Conservation (phyloP, 2,797 vertebrate species). For the Sebastes reedi region DNA sequence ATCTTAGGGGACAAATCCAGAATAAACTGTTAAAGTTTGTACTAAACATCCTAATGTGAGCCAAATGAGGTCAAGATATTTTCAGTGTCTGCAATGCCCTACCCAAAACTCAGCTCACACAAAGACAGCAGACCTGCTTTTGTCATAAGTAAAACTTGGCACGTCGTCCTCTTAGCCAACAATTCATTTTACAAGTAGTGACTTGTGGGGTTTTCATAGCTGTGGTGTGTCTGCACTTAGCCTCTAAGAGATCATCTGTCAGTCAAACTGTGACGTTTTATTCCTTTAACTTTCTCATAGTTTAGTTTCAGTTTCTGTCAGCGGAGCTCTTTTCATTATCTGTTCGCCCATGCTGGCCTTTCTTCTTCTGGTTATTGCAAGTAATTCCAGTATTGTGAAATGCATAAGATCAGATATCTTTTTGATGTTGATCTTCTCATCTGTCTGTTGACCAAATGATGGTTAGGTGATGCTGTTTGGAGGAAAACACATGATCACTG, state of each 20-base stretch:
- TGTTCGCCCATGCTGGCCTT: background rate
- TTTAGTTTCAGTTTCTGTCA: constrained; percentile 23
- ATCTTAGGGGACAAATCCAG: background rate
- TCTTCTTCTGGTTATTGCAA: background rate
- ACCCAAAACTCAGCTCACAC: background rate
- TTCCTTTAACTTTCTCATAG: background rate
- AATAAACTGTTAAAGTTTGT: background rate
- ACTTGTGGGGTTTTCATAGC: background rate
- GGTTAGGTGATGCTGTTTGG: background rate
- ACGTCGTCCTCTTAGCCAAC: background rate
- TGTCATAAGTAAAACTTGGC: background rate
- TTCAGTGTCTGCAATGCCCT: background rate
- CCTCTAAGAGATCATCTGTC: background rate
- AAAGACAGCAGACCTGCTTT: background rate
- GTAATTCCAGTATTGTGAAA: background rate
- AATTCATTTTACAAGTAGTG: background rate
- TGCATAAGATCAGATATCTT: background rate
- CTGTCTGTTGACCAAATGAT: background rate
- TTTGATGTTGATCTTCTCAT: background rate
- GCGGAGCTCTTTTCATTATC: background rate
- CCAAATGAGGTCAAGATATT: background rate
- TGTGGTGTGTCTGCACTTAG: background rate
- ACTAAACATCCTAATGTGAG: background rate
- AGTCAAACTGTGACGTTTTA: background rate
- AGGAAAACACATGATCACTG: too few relatives aligned